Conservation (phyloP, 2,888 invertebrate genomes). For the Athalia circularis region DNA sequence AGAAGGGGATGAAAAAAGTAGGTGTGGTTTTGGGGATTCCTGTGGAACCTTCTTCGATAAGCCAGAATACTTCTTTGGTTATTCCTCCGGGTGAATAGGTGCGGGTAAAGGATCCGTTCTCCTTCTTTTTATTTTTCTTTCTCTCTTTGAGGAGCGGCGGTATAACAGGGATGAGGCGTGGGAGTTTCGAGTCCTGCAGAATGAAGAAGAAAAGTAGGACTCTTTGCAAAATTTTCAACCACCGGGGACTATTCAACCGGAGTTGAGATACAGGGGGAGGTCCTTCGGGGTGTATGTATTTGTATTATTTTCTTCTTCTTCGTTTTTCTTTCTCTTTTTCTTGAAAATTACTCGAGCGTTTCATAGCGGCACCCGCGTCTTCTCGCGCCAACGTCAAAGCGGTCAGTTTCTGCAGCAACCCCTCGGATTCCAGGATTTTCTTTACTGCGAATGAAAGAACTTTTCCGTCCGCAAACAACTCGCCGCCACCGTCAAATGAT, state of each 20-base stretch:
- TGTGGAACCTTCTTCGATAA: slow-evolving; percentile 16
- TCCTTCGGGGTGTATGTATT: too few species aligned
- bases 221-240: neutral
- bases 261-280: neutral
- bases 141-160: slow-evolving; percentile 10
- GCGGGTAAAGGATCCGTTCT: too few species aligned
- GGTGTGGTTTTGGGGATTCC: neutral
- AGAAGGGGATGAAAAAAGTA: neutral
- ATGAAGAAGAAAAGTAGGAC: neutral
- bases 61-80: neutral
- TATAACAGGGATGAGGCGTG: slow-evolving; percentile 21
- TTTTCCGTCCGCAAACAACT: slow-evolving; percentile 20
- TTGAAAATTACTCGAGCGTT: slow-evolving; percentile 30
- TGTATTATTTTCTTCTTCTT: too few species aligned
- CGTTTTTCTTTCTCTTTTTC: neutral
- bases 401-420: slow-evolving; percentile 14
- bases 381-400: slow-evolving; percentile 19
- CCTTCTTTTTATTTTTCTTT: neutral
- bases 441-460: slow-evolving; percentile 27
- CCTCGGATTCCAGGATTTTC: slow-evolving; percentile 10
- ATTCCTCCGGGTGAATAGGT: neutral
- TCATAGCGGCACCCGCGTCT: slow-evolving; percentile 22
- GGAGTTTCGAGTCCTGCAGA: neutral
- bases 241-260: neutral
- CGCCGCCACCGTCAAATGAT: neutral